Conservation (phyloP, 2,888 invertebrate species). For the Bombylius major region DNA sequence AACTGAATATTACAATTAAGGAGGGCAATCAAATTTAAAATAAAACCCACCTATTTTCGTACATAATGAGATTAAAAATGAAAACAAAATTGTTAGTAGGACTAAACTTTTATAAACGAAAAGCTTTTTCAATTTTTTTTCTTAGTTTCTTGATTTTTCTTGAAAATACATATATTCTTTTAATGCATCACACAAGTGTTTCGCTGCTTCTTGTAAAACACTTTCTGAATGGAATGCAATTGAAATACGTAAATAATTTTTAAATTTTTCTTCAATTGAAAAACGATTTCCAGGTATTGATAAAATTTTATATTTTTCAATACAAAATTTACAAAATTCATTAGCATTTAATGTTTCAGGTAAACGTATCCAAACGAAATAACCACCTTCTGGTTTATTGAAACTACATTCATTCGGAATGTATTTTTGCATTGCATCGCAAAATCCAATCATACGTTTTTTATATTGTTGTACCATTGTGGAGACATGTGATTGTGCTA, state of each 20-base stretch:
- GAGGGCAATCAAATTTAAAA: too few species aligned
- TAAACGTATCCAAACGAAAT: slow-evolving; percentile 47
- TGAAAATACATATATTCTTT: slow-evolving; percentile 18
- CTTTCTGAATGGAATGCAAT: slow-evolving; percentile 39
- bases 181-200: slow-evolving; percentile 33
- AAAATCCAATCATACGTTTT: slow-evolving; percentile 37
- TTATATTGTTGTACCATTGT: slow-evolving; percentile 32
- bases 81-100: too few species aligned
- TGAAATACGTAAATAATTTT: slow-evolving; percentile 38
- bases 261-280: slow-evolving; percentile 28
- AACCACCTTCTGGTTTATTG: slow-evolving; percentile 42
- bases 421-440: slow-evolving; percentile 32
- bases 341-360: slow-evolving; percentile 32
- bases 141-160: too few species aligned
- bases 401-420: slow-evolving; percentile 37
- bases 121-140: too few species aligned
- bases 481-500: slow-evolving; percentile 38
- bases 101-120: too few species aligned
- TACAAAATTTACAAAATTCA: slow-evolving; percentile 34
- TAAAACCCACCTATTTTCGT: too few species aligned
- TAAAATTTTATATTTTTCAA: slow-evolving; percentile 34
- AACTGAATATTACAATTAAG: too few species aligned
- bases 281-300: slow-evolving; percentile 38
- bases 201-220: slow-evolving; percentile 28
- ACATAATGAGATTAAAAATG: too few species aligned